These are phyloP conservation scores for Diachrysia chrysitis DNA, from an alignment of 2,888 invertebrate genomes.

Conservation along the genomic window DNA sequence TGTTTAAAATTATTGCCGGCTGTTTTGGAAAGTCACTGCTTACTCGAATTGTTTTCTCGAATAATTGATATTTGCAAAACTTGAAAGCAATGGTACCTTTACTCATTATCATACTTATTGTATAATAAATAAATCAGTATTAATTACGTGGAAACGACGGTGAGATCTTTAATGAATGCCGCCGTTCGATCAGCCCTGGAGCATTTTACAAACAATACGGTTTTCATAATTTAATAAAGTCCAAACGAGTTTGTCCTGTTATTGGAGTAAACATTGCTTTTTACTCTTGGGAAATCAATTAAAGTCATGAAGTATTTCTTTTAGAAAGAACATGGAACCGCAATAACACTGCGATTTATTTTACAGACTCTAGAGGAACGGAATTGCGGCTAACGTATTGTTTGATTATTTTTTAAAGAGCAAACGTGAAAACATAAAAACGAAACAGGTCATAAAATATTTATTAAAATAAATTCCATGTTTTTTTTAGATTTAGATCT, in stretches of 20 bases:
- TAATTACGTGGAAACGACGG: slow-evolving; percentile 15
- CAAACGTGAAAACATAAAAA: slow-evolving; percentile 8
- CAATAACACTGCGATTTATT: slow-evolving; percentile 5
- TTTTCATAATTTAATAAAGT: slow-evolving; percentile 30
- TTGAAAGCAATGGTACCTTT: background rate
- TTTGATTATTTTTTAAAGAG: background rate
- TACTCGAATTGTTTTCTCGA: slow-evolving; percentile 12
- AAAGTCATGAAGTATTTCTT: slow-evolving; percentile 23
- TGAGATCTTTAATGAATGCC: slow-evolving; percentile 29
- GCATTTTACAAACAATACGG: slow-evolving; percentile 30
- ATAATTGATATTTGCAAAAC: slow-evolving; percentile 10
- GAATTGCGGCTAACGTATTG: background rate
- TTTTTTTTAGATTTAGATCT: background rate
- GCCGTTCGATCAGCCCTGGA: slow-evolving; percentile 14
- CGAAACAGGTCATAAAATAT: slow-evolving; percentile 5
- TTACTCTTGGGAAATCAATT: slow-evolving; percentile 44
- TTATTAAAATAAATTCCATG: slow-evolving; percentile 6
- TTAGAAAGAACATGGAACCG: background rate
- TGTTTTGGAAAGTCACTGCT: slow-evolving; percentile 28
- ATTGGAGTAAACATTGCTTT: slow-evolving; percentile 26
- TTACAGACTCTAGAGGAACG: background rate
- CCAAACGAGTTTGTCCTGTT: slow-evolving; percentile 16
- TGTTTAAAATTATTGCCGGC: slow-evolving; percentile 37
- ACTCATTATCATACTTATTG: background rate
- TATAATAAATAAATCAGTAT: background rate